These are phyloP conservation scores for Meloe dianella DNA, from an alignment of 2,888 invertebrate genomes.

Conservation along the genomic window DNA sequence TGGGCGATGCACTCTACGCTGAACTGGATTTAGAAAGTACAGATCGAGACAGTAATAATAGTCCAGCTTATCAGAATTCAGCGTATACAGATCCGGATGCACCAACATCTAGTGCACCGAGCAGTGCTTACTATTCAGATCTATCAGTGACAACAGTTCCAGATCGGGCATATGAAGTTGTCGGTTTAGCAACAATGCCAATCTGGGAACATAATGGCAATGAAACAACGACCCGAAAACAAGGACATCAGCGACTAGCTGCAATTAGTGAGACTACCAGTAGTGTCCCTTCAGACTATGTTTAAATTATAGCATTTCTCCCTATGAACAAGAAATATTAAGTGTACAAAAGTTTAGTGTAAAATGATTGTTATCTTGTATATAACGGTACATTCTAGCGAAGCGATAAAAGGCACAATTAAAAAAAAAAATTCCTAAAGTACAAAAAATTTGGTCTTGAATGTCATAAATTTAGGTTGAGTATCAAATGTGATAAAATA, in stretches of 20 bases:
- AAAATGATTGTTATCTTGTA: background rate
- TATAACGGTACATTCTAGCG: background rate
- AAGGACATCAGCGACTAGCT: slow-evolving; percentile 53
- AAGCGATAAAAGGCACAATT: background rate
- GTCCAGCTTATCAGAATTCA: slow-evolving; percentile 75
- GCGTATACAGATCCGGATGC: slow-evolving; percentile 68
- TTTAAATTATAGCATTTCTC: slow-evolving; percentile 49
- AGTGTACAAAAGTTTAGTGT: background rate
- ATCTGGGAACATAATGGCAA: slow-evolving; percentile 57
- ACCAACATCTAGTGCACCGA: slow-evolving; percentile 70
- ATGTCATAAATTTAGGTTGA: slow-evolving; percentile 23
- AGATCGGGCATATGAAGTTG: slow-evolving; percentile 68
- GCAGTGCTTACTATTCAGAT: slow-evolving; percentile 78
- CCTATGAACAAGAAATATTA: background rate
- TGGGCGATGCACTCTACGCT: slow-evolving; percentile 71
- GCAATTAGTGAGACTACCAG: slow-evolving; percentile 65
- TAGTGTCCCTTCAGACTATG: slow-evolving; percentile 67
- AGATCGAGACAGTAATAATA: slow-evolving; percentile 53
- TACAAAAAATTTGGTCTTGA: slow-evolving; percentile 14
- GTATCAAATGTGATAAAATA: slow-evolving; percentile 32
- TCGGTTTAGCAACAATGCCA: slow-evolving; percentile 63
- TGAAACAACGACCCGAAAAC: slow-evolving; percentile 38
- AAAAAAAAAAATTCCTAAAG: background rate
- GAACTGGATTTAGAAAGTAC: slow-evolving; percentile 69
- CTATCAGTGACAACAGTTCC: slow-evolving; percentile 64